Evolutionary conservation across 2,113 vertebrate species (phyloP).

Genomic region (Chitala chitala): DNA sequence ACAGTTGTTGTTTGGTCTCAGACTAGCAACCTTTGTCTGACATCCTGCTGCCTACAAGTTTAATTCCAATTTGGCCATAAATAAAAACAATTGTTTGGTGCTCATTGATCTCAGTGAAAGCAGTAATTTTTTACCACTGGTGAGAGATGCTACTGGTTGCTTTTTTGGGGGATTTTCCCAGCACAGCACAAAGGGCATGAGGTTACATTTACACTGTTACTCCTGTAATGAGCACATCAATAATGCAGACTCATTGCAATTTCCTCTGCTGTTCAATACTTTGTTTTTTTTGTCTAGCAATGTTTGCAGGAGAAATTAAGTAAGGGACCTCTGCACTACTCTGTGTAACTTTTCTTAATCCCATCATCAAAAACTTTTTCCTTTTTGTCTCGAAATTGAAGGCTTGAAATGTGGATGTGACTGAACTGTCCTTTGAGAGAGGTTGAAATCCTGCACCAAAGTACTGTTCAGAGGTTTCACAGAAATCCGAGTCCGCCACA

Average conservation of each 20-base stretch:
- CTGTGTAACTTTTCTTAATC: not conserved
- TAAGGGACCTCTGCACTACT: not conserved
- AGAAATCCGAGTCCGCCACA: too few relatives aligned
- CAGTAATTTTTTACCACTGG: not conserved
- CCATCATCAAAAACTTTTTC: too few relatives aligned
- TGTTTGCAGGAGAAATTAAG: not conserved
- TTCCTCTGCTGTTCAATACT: not conserved
- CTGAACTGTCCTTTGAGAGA: too few relatives aligned
- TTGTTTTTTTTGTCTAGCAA: not conserved
- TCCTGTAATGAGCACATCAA: constrained; percentile 14
- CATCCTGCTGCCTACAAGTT: not conserved
- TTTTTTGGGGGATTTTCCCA: not conserved
- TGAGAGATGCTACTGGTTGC: not conserved
- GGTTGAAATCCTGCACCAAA: too few relatives aligned
- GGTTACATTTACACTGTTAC: not conserved
- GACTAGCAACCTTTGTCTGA: not conserved
- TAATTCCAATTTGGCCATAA: not conserved
- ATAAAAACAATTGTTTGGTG: not conserved
- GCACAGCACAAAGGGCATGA: not conserved
- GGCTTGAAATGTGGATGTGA: not conserved
- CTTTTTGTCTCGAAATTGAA: not conserved
- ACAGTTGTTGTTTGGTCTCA: not conserved
- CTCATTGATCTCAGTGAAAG: not conserved
- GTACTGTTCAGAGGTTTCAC: too few relatives aligned
- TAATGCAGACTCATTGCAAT: constrained; percentile 17